A percentile compares a stretch with the other conserved stretches of the same genome.
These are phyloP conservation scores for Lacanobia wlatinum DNA, from an alignment of 2,888 invertebrate genomes.

Conservation along the genomic window DNA sequence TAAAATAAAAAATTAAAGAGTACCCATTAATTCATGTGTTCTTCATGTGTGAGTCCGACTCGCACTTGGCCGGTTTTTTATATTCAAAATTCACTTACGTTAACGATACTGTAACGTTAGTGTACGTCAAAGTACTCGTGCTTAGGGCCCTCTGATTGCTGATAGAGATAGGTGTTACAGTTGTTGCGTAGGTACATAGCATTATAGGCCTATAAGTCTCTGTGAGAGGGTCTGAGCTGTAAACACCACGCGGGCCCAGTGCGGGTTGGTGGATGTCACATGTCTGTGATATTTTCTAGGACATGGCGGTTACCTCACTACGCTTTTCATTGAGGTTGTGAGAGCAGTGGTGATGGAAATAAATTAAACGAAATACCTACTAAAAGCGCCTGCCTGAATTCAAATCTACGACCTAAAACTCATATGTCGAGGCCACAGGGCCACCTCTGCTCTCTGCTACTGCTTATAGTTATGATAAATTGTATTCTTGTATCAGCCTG, in stretches of 20 bases:
- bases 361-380: too few relatives aligned
- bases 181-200: background rate
- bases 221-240: background rate
- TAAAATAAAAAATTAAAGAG: too few relatives aligned
- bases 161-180: background rate
- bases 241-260: background rate
- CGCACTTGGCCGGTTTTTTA: too few relatives aligned
- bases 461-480: too few relatives aligned
- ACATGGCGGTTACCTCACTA: background rate
- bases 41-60: too few relatives aligned
- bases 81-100: too few relatives aligned
- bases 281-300: background rate
- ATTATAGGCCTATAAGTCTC: background rate
- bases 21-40: too few relatives aligned
- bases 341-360: background rate
- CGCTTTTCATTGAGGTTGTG: background rate
- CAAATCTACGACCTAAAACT: background rate
- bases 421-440: background rate
- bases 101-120: too few relatives aligned
- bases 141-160: background rate
- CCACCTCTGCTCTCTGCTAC: background rate
- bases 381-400: too few relatives aligned
- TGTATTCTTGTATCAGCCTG: background rate
- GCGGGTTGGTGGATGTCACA: background rate
- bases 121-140: too few relatives aligned